Evolutionary conservation across 2,113 vertebrate genomes (phyloP).

Genomic region (Micronycteris hirsuta): DNA sequence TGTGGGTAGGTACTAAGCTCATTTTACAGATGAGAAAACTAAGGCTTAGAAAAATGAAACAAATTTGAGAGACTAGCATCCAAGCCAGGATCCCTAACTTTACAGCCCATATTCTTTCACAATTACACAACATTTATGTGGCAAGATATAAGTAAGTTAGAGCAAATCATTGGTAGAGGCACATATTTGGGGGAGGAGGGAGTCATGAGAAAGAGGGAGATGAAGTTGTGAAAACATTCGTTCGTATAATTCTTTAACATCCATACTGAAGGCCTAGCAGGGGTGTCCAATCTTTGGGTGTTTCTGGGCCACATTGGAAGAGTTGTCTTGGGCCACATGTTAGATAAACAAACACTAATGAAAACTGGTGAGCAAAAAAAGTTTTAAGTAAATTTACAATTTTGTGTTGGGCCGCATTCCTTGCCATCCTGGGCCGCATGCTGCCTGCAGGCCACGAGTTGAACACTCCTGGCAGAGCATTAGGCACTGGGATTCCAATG

Average conservation of each 20-base stretch:
- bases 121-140: neutral
- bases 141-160: neutral
- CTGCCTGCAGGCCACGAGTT: too few species aligned
- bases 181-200: neutral
- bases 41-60: neutral
- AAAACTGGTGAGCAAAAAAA: too few species aligned
- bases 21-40: constrained; percentile 1
- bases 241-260: neutral
- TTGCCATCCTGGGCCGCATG: too few species aligned
- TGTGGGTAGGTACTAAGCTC: neutral
- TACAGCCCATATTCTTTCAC: neutral
- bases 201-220: neutral
- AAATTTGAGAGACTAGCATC: neutral
- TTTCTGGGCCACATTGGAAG: too few species aligned
- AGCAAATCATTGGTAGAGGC: neutral
- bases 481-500: neutral
- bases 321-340: too few species aligned
- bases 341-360: too few species aligned
- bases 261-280: neutral
- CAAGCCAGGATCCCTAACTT: neutral
- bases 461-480: too few species aligned
- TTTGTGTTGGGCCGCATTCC: too few species aligned
- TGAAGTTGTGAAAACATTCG: neutral
- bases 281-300: too few species aligned
- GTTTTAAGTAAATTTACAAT: too few species aligned